Evolutionary conservation across 2,888 invertebrate species (phyloP), one percentile per base, ranked within the genome.

Genomic region (Lasius fuliginosus): DNA sequence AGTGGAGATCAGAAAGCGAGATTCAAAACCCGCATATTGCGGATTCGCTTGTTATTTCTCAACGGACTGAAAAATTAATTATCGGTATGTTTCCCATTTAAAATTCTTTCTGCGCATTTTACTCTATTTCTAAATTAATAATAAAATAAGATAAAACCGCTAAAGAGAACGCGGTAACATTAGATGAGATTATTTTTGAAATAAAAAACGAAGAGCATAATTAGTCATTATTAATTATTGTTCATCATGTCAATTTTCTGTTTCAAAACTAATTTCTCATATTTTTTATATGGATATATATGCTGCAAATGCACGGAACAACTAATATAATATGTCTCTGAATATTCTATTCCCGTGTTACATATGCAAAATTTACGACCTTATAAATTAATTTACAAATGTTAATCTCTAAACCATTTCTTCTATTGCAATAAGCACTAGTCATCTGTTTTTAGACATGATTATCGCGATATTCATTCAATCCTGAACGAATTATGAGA

Each of bases 51-150:
- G 3, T 49, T 33, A 36, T 53, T 0, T 23, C 23, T 23, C 46
- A 68, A 15, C 18, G 27, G n/a, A 33, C 3, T 18, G 75, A 75
- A 53, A 56, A 56, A 64, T 74, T 40, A 53, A 74, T 40, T 76
- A 53, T 33, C 27, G 76, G 62, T 53, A 75, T 1, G 27, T 8
- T 33, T 18, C 0, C 30, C 12, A 71, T 36, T 60, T 71, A 81
- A n/a, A 33, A 27, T 62, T 49, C 12, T 11, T 36, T 36, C 23
- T 15, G n/a, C 3, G 8, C 3, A 9, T 46, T 74, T 64, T 33
- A 64, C n/a, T 36, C 36, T 40, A 64, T 11, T 5, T n/a, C 0
- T 49, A 23, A 36, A 27, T 8, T 1, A 67, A 76, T 76, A 53
- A 40, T 40, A 46, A 60, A 60, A 67, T 1, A 33, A 49, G 11